These are phyloP conservation scores for Gastrophysa polygoni DNA, from an alignment of 2,888 invertebrate species.

Conservation along the genomic window DNA sequence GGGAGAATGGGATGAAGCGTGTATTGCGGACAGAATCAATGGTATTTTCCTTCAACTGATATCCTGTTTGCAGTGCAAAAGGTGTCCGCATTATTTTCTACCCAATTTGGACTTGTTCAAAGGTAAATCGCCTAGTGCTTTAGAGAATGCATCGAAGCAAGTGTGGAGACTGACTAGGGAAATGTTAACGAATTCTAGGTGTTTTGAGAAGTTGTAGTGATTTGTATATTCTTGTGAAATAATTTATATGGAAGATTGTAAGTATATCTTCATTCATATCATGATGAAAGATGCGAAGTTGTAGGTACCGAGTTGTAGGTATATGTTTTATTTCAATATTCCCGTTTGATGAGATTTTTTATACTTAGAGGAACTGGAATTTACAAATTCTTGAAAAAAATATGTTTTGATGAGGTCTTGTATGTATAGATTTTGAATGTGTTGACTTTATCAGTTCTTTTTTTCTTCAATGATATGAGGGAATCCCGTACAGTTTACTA, in stretches of 20 bases:
- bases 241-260: constrained; percentile 9
- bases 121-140: constrained; percentile 74
- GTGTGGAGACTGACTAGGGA: constrained; percentile 80
- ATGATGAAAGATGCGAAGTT: too few species aligned
- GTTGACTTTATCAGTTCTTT: neutral
- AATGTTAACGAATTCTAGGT: constrained; percentile 77
- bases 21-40: constrained; percentile 78
- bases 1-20: constrained; percentile 80
- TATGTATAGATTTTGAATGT: neutral
- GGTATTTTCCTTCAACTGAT: constrained; percentile 84
- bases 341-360: neutral
- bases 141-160: constrained; percentile 82
- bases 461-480: neutral
- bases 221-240: too few species aligned
- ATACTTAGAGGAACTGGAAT: neutral
- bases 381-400: neutral
- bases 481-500: neutral
- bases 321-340: neutral
- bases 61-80: constrained; percentile 80
- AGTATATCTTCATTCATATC: neutral
- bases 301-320: too few species aligned
- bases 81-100: constrained; percentile 85
- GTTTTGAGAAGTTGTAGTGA: constrained; percentile 74
- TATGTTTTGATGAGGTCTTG: too few species aligned
- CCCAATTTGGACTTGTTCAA: constrained; percentile 82